Evolutionary conservation across 1,140 invertebrate species (phyloP).

Genomic region (Camponotus pennsylvanicus): DNA sequence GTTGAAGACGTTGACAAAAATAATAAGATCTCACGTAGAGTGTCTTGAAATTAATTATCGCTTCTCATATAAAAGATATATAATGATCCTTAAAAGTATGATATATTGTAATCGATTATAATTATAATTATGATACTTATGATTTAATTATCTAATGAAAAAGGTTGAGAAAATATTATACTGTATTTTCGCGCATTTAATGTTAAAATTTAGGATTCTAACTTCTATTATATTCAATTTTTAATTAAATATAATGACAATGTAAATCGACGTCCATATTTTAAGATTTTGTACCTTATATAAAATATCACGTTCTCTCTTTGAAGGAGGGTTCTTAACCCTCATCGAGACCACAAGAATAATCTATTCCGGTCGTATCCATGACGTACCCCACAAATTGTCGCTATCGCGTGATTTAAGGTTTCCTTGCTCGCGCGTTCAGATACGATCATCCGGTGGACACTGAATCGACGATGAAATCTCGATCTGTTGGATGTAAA

Average conservation of each 20-base stretch:
- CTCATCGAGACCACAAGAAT: conserved; percentile 14
- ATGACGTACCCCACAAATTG: conserved; percentile 28
- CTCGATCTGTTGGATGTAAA: conserved; percentile 3
- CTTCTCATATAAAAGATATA: no score
- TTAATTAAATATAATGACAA: background rate
- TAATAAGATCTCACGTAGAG: no score
- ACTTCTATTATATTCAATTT: conserved; percentile 4
- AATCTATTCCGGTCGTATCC: conserved; percentile 13
- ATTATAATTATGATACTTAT: background rate
- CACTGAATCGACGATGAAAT: conserved; percentile 23
- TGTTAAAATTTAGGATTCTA: background rate
- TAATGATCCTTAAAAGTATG: no score
- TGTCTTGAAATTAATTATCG: no score
- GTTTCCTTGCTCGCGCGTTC: background rate
- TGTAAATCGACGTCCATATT: background rate
- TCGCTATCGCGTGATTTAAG: conserved; percentile 46
- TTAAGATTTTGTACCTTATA: background rate
- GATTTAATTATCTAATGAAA: background rate
- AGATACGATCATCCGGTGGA: conserved; percentile 43
- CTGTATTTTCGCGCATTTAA: conserved; percentile 3
- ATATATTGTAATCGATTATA: no score
- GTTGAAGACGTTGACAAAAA: no score
- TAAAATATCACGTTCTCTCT: background rate
- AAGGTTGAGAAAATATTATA: background rate
- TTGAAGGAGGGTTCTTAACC: background rate